Evolutionary conservation across 2,888 invertebrate genomes (phyloP), one percentile per base, ranked within the genome.

Genomic region (Tipula helvola): DNA sequence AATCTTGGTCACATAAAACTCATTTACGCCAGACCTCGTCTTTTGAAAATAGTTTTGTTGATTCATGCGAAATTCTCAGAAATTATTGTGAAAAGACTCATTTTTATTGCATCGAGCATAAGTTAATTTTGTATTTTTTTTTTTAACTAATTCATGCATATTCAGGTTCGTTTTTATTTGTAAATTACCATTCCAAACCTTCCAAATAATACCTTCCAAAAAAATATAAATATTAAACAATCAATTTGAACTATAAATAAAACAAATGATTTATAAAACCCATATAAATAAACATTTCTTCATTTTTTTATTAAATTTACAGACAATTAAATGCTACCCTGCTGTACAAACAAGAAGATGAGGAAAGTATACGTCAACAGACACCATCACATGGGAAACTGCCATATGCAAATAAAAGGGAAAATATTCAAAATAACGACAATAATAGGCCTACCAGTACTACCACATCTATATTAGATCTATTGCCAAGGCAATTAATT

Each of bases 321-420:
- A 91, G 91, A 36, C 91, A 91, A 89, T 89, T 91, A 89, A 91
- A 91, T 89, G 91, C 91, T 88, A 91, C 91, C 87, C 89, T 91
- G 87, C 71, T 71, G 71, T 71, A 71, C 71, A 71, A 28, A 71
- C 28, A 12, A 18, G 71, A 71, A 28, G 28, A 71, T 71, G 71
- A 28, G 28, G 28, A 71, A 28, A 71, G 71, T 71, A 71, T 71
- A 71, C 28, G 28, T 2, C 71, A 71, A 71, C 28, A 18, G 18
- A 3, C 71, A 71, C 8, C 8, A 71, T 12, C 71, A 71, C 28
- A 71, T 71, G 71, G 71, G 71, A 71, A 71, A 28, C 71, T 13
- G 28, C 71, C 71, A 71, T 28, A 71, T 71, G 18, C 71, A 10
- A 71, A 71, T 71, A 12, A 71, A 28, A 71, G 12, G 28, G 71